Percentiles rank a stretch among this genome's conserved stretches.
These are phyloP conservation scores for Ylistrum balloti DNA, from an alignment of 1,140 invertebrate genomes.

Conservation along the genomic window DNA sequence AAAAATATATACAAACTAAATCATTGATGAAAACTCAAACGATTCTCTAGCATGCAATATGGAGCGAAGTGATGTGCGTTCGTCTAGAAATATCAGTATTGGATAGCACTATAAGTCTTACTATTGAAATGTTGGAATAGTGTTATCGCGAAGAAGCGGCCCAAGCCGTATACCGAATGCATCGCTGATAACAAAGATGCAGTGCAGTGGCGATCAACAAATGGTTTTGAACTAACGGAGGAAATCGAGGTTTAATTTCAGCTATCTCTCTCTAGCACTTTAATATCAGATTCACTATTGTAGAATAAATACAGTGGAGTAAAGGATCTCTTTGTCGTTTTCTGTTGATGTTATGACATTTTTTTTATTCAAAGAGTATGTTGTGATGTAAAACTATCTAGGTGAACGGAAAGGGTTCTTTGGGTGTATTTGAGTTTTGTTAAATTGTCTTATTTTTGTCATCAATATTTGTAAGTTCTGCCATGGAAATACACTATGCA, in stretches of 20 bases:
- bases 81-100: slow-evolving; percentile 5
- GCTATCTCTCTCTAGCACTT: too few relatives aligned
- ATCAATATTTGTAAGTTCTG: too few relatives aligned
- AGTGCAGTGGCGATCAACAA: not conserved
- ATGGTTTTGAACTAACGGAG: not conserved
- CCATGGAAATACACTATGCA: too few relatives aligned
- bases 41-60: not conserved
- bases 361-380: too few relatives aligned
- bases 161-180: not conserved
- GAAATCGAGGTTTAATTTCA: not conserved
- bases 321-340: too few relatives aligned
- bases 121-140: not conserved
- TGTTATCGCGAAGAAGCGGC: not conserved
- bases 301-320: too few relatives aligned
- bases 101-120: not conserved
- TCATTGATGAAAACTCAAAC: not conserved
- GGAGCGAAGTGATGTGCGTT: not conserved
- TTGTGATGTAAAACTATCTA: too few relatives aligned
- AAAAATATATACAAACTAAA: not conserved
- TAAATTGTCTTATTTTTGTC: too few relatives aligned
- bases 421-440: too few relatives aligned
- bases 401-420: too few relatives aligned
- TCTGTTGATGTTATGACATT: too few relatives aligned
- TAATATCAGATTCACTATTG: too few relatives aligned
- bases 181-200: not conserved